These are phyloP conservation scores for Taurulus bubalis DNA, from an alignment of 2,113 vertebrate species.

Conservation along the genomic window DNA sequence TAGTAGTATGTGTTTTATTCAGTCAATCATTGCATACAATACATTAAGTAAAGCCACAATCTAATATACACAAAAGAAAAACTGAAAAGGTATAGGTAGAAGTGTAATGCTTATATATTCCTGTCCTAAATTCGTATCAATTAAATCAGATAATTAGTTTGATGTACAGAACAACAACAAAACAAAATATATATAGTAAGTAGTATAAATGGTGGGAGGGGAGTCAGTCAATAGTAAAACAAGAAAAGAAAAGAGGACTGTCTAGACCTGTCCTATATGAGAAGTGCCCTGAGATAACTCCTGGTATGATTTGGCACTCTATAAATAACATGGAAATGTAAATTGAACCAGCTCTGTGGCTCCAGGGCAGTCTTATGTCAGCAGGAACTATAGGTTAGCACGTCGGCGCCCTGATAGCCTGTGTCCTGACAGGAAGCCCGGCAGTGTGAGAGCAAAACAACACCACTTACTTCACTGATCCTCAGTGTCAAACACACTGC, in stretches of 20 bases:
- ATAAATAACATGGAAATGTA: not conserved
- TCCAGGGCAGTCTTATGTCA: constrained; percentile 61
- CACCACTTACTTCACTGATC: constrained; percentile 53
- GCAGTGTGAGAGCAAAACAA: constrained; percentile 58
- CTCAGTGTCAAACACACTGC: constrained; percentile 34
- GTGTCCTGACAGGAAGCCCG: constrained; percentile 53
- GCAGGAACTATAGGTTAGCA: constrained; percentile 38
- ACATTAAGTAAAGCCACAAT: too few species aligned
- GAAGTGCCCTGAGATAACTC: not conserved
- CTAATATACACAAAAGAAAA: too few species aligned
- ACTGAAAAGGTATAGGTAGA: too few species aligned
- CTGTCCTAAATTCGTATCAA: too few species aligned
- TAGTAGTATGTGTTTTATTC: too few species aligned
- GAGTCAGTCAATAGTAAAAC: constrained; percentile 36
- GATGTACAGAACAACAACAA: too few species aligned
- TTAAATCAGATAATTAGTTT: too few species aligned
- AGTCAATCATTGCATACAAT: too few species aligned
- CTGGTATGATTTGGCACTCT: not conserved
- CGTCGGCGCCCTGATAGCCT: constrained; percentile 60
- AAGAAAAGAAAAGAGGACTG: too few species aligned
- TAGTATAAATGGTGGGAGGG: constrained; percentile 7
- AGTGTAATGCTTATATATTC: too few species aligned
- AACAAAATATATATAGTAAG: too few species aligned
- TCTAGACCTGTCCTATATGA: not conserved
- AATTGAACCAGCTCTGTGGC: constrained; percentile 49